Conservation (phyloP, 2,797 vertebrate genomes). For the Pygocentrus nattereri region DNA sequence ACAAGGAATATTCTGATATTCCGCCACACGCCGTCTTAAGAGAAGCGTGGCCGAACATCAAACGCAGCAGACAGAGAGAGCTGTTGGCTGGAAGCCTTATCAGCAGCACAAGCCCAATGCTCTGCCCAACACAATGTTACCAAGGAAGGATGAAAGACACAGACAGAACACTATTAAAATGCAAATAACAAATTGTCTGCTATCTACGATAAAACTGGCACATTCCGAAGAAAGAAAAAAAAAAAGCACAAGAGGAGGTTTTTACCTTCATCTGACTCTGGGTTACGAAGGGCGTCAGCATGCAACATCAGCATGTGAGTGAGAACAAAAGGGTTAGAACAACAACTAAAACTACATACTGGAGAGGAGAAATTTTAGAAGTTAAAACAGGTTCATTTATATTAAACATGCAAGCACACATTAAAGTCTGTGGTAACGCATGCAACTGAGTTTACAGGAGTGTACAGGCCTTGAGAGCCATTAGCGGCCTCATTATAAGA, state of each 20-base stretch:
- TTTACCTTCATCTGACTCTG: slow-evolving; percentile 90
- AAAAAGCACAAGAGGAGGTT: slow-evolving; percentile 34
- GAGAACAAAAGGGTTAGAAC: slow-evolving; percentile 83
- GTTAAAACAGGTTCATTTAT: background rate
- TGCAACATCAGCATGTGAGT: slow-evolving; percentile 90
- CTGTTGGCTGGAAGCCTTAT: slow-evolving; percentile 61
- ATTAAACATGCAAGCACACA: slow-evolving; percentile 14
- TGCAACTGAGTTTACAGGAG: background rate
- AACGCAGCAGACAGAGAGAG: slow-evolving; percentile 60
- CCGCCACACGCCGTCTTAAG: slow-evolving; percentile 53
- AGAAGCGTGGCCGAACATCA: slow-evolving; percentile 64
- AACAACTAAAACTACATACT: slow-evolving; percentile 39
- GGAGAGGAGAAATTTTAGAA: background rate
- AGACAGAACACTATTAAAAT: slow-evolving; percentile 56
- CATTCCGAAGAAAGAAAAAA: background rate
- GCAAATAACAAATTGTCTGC: slow-evolving; percentile 54
- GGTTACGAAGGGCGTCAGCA: slow-evolving; percentile 80
- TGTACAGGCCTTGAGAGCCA: slow-evolving; percentile 3
- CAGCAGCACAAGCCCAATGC: slow-evolving; percentile 41
- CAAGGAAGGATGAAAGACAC: slow-evolving; percentile 48
- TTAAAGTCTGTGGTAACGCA: background rate
- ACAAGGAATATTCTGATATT: slow-evolving; percentile 57
- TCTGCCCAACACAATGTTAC: slow-evolving; percentile 54
- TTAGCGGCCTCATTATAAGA: slow-evolving; percentile 34
- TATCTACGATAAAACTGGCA: slow-evolving; percentile 35